Conservation (phyloP, 2,888 invertebrate species). For the Eupeodes luniger region DNA sequence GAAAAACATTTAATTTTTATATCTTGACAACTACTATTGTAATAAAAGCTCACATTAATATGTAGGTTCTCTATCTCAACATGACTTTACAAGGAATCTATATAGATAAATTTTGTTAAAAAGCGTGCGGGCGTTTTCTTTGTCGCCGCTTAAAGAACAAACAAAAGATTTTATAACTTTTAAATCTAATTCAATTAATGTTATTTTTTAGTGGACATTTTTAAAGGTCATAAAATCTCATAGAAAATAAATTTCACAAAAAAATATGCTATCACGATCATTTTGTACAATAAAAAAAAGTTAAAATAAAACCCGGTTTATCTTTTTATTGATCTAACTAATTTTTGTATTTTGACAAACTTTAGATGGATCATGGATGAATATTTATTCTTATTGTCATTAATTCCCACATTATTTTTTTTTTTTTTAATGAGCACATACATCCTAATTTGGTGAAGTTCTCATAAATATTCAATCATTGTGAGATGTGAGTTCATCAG, state of each 20-base stretch:
- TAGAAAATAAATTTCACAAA: neutral
- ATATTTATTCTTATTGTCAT: slow-evolving; percentile 8
- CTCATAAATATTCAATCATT: slow-evolving; percentile 32
- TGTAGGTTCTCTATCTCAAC: neutral
- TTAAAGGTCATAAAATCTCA: neutral
- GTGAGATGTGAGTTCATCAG: neutral
- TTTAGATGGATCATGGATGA: neutral
- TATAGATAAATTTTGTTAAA: neutral
- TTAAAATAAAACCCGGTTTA: neutral
- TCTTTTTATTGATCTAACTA: slow-evolving; percentile 25
- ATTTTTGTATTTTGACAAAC: slow-evolving; percentile 1
- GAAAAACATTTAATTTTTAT: neutral
- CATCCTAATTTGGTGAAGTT: slow-evolving; percentile 21
- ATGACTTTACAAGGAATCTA: neutral
- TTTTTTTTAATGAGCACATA: slow-evolving; percentile 17
- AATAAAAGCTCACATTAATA: neutral
- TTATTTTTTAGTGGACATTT: slow-evolving; percentile 10
- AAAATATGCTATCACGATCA: neutral
- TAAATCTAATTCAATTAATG: neutral
- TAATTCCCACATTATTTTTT: slow-evolving; percentile 26
- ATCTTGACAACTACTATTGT: neutral
- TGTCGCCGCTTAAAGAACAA: neutral
- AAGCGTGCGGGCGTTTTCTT: neutral
- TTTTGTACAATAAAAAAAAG: neutral
- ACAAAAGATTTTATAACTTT: neutral